A percentile compares a stretch with the other conserved stretches of the same genome.
Evolutionary conservation across 2,113 vertebrate species (phyloP).

Genomic region (Entomyzon cyanotis): DNA sequence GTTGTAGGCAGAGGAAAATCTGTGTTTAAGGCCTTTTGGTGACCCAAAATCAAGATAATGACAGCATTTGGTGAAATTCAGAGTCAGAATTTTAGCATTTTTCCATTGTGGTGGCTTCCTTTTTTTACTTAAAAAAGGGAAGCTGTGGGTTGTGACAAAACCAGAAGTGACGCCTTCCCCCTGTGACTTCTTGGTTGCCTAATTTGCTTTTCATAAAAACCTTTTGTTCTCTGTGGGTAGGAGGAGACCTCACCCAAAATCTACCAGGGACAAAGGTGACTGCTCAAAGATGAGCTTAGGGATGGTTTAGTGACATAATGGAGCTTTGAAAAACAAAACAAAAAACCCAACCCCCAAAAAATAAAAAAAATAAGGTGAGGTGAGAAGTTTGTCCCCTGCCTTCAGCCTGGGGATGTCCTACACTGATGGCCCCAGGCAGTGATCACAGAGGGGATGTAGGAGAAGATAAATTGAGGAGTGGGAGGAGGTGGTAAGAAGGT

Average conservation of each 20-base stretch:
- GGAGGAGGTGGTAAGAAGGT: background rate
- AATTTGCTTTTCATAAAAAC: background rate
- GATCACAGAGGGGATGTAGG: background rate
- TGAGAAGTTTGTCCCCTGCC: background rate
- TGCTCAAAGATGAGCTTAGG: background rate
- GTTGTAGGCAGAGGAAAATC: background rate
- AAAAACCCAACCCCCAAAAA: background rate
- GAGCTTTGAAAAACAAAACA: background rate
- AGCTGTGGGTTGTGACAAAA: background rate
- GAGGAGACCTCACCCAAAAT: background rate
- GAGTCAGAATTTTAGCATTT: background rate
- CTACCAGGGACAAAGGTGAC: background rate
- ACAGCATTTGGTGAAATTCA: background rate
- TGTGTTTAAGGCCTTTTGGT: background rate
- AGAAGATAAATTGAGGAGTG: background rate
- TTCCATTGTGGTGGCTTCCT: background rate
- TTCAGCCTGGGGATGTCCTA: background rate
- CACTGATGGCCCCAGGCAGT: rapidly evolving
- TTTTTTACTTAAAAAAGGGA: background rate
- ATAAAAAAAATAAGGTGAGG: background rate
- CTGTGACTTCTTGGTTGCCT: background rate
- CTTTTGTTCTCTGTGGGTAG: background rate
- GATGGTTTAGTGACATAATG: background rate
- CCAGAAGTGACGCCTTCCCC: background rate
- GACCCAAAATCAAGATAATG: background rate